These are phyloP conservation scores for Strigamia transsilvanica DNA, from an alignment of 2,888 invertebrate species.

Conservation along the genomic window DNA sequence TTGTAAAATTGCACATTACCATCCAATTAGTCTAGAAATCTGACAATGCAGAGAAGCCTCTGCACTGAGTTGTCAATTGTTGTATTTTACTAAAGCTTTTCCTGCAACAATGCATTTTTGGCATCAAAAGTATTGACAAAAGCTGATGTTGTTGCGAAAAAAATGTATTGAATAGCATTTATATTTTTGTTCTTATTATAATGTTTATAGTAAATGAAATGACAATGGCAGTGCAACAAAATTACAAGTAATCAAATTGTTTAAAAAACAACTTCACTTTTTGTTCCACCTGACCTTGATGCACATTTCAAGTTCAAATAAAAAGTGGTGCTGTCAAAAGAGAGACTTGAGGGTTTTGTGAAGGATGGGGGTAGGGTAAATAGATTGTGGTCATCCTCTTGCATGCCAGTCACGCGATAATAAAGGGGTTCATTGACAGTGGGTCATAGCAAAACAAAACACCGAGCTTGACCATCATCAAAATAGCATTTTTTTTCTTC, in stretches of 20 bases:
- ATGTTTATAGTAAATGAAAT: too few relatives aligned
- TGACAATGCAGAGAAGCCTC: too few relatives aligned
- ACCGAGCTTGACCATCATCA: neutral
- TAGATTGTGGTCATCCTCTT: conserved; percentile 1
- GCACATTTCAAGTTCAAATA: conserved; percentile 6
- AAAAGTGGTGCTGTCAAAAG: conserved; percentile 12
- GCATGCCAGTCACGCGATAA: neutral
- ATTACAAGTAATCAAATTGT: neutral
- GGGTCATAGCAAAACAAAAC: neutral
- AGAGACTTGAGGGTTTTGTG: neutral
- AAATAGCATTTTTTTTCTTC: too few relatives aligned
- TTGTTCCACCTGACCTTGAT: neutral
- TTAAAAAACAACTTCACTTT: neutral
- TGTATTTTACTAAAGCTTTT: too few relatives aligned
- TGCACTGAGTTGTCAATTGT: too few relatives aligned
- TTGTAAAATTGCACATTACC: too few relatives aligned
- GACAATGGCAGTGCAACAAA: neutral
- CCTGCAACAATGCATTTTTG: too few relatives aligned
- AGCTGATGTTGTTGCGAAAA: too few relatives aligned
- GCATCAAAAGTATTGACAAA: too few relatives aligned
- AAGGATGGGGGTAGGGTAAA: neutral
- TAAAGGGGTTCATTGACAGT: neutral
- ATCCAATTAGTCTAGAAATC: too few relatives aligned
- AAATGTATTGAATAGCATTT: too few relatives aligned
- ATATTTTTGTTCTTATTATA: too few relatives aligned